phyloP scores from a whole-genome alignment of 2,113 vertebrate genomes.

The Gambusia affinis region DNA sequence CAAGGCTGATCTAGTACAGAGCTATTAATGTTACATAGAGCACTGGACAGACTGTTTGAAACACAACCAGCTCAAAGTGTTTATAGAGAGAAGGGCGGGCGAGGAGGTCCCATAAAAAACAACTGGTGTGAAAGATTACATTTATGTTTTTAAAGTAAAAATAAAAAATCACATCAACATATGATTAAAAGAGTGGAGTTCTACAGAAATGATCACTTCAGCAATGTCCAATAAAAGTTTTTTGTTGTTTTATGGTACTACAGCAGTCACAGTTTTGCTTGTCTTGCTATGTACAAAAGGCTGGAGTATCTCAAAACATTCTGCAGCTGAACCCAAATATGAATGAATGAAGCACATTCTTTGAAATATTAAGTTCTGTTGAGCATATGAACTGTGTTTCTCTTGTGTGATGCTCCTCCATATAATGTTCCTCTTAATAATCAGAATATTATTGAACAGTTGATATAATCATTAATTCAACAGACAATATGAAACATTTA shows the following conservation, averaged over 20 bases:
- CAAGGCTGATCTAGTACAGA: slow-evolving; percentile 37
- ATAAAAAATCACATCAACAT: background rate
- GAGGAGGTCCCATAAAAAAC: too few relatives aligned
- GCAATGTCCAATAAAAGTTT: background rate
- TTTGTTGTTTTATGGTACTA: too few relatives aligned
- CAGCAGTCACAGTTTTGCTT: background rate
- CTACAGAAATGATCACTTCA: background rate
- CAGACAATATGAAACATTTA: background rate
- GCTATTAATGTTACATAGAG: slow-evolving; percentile 55
- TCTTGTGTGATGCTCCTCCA: background rate
- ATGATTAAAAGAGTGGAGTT: background rate
- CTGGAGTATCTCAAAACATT: background rate
- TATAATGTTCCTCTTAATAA: background rate
- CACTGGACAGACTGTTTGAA: slow-evolving; percentile 33
- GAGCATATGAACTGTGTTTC: background rate
- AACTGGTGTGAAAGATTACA: too few relatives aligned
- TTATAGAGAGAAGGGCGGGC: background rate
- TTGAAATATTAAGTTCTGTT: background rate
- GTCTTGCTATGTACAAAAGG: background rate
- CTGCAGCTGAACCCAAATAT: background rate
- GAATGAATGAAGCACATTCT: background rate
- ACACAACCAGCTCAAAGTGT: background rate
- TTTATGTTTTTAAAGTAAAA: too few relatives aligned
- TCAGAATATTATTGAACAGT: background rate
- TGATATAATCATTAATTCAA: background rate